Conservation (phyloP, 53 echinoderm and acorn worm genomes). For the Actinopyga echinites region DNA sequence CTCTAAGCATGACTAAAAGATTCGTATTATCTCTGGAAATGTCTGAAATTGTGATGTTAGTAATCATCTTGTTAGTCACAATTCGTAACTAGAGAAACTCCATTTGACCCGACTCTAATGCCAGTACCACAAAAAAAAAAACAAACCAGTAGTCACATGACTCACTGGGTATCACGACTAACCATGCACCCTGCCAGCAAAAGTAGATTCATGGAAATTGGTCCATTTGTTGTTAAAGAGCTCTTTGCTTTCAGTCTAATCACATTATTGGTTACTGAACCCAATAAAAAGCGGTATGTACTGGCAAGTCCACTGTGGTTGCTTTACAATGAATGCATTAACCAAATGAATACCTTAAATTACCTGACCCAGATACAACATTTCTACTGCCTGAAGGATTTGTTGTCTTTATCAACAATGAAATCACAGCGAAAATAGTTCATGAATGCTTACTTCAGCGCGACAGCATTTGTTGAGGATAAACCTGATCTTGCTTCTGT, state of each 20-base stretch:
- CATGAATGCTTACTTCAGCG: background rate
- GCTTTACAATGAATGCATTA: conserved; percentile 38
- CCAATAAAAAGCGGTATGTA: background rate
- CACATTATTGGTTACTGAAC: conserved; percentile 43
- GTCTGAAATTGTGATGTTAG: too few relatives aligned
- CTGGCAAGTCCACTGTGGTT: background rate
- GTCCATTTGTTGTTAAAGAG: conserved; percentile 6
- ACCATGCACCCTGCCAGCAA: conserved; percentile 7
- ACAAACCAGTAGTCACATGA: too few relatives aligned
- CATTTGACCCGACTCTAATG: too few relatives aligned
- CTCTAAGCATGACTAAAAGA: too few relatives aligned
- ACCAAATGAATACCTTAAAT: conserved; percentile 33
- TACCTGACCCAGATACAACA: conserved; percentile 29
- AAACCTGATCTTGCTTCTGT: too few relatives aligned
- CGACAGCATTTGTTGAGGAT: too few relatives aligned
- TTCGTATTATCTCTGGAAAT: too few relatives aligned
- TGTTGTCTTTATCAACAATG: conserved; percentile 34
- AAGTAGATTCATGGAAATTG: conserved; percentile 15
- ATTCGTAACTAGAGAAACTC: too few relatives aligned
- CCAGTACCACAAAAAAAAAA: too few relatives aligned
- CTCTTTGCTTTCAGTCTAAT: conserved; percentile 17
- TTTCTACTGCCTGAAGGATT: background rate
- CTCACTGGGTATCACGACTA: background rate
- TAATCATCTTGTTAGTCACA: too few relatives aligned
- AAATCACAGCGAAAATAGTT: conserved; percentile 13